phyloP scores from a whole-genome alignment of 2,113 vertebrate genomes.

The Aegypius monachus region DNA sequence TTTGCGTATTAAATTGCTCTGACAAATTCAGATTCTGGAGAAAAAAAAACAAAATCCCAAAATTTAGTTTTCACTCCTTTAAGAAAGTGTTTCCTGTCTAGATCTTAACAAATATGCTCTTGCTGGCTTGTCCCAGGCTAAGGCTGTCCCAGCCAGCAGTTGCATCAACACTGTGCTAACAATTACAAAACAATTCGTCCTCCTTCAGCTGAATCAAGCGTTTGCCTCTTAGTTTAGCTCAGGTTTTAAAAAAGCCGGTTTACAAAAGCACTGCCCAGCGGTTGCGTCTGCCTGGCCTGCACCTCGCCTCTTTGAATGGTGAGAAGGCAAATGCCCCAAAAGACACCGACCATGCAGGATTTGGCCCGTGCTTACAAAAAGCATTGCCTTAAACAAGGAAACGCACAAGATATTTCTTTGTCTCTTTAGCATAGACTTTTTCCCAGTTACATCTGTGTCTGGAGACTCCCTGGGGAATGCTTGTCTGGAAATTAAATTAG shows the following conservation, averaged over 20 bases:
- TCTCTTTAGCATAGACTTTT: background rate
- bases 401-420: background rate
- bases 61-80: background rate
- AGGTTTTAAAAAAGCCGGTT: background rate
- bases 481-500: background rate
- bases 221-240: background rate
- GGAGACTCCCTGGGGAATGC: background rate
- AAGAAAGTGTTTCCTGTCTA: background rate
- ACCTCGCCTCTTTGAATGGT: background rate
- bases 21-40: background rate
- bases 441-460: background rate
- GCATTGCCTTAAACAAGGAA: background rate
- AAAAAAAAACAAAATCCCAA: background rate
- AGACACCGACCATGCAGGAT: accelerated
- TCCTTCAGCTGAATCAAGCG: background rate
- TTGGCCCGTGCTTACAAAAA: background rate
- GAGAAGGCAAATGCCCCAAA: background rate
- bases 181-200: background rate
- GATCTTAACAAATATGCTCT: accelerated
- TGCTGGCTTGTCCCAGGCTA: background rate
- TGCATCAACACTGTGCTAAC: accelerated
- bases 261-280: background rate
- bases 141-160: background rate
- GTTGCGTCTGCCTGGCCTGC: background rate
- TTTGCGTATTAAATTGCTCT: background rate